These are phyloP conservation scores for Parotocinclus haroldoi DNA, from an alignment of 2,797 vertebrate genomes.

Conservation along the genomic window DNA sequence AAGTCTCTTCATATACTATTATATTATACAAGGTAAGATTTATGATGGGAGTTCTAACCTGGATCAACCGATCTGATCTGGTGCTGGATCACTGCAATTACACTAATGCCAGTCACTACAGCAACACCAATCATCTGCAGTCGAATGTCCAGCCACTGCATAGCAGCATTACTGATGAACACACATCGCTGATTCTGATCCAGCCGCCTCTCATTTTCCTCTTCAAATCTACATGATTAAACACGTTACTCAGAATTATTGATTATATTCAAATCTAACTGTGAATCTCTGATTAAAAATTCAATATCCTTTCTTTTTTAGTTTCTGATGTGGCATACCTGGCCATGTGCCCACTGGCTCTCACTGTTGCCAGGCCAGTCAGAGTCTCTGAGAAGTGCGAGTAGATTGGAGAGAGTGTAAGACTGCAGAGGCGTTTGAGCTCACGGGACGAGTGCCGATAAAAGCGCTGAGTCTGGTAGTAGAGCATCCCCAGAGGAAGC, in stretches of 20 bases:
- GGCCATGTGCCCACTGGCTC: slow-evolving; percentile 74
- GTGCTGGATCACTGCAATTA: slow-evolving; percentile 86
- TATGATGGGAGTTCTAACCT: slow-evolving; percentile 66
- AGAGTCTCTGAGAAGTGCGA: slow-evolving; percentile 94
- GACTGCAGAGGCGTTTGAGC: slow-evolving; percentile 86
- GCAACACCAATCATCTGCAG: slow-evolving; percentile 90
- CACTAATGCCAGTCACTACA: slow-evolving; percentile 80
- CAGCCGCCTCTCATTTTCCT: slow-evolving; percentile 77
- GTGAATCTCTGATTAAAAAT: background rate
- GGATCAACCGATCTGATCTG: slow-evolving; percentile 77
- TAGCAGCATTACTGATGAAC: slow-evolving; percentile 81
- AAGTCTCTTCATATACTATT: too few relatives aligned
- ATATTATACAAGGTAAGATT: too few relatives aligned
- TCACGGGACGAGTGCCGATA: slow-evolving; percentile 88
- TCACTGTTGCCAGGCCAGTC: slow-evolving; percentile 81
- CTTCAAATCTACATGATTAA: slow-evolving; percentile 77
- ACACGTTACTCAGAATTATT: background rate
- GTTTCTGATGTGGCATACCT: slow-evolving; percentile 65
- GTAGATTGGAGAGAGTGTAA: slow-evolving; percentile 92
- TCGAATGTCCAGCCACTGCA: slow-evolving; percentile 93
- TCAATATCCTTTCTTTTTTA: background rate
- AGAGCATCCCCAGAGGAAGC: slow-evolving; percentile 76
- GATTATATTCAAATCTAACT: background rate
- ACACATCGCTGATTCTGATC: slow-evolving; percentile 91
- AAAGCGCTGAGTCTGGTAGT: slow-evolving; percentile 78